Evolutionary conservation across 23 tunicate genomes (phyloP), one percentile per base, ranked within the genome.

Genomic region (Trididemnum clinides): DNA sequence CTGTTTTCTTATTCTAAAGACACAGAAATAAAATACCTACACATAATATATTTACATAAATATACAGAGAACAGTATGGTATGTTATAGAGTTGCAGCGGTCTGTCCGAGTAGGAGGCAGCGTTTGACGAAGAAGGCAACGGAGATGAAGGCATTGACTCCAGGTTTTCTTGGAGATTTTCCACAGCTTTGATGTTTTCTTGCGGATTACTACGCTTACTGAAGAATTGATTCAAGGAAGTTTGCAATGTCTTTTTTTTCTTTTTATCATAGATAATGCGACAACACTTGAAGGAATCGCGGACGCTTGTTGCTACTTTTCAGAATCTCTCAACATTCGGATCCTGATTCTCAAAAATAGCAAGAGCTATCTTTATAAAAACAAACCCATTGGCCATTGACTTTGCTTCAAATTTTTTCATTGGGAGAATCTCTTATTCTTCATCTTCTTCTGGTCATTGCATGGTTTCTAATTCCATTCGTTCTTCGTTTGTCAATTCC

Each of bases 401-500:
- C n/a, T n/a, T n/a, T n/a, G n/a, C n/a, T n/a, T n/a, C n/a, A n/a
- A n/a, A n/a, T n/a, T n/a, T n/a, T n/a, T n/a, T n/a, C n/a, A n/a
- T n/a, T n/a, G 28, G 26, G 20, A 25, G 23, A 25, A 63, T 21
- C 26, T n/a, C 28, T 25, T 63, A 5, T 63, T 63, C 23, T 63
- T 63, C 28, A n/a, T 63, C 71, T 63, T 63, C 71, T 63, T 63
- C 71, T n/a, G 6, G 71, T 63, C 71, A 6, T 63, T 63, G 71
- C 71, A 63, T 63, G 71, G 71, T 63, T 63, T 63, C 71, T 22
- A 21, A 63, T 63, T 63, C 71, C 71, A 63, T 63, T 63, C 12
- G 71, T 63, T 63, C 71, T 63, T 63, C 71, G 28, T 63, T 63
- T 25, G 28, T 63, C 71, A 63, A n/a, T 21, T 63, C 71, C n/a